Conservation (phyloP, 2,113 vertebrate species). For the Rhinolophus ferrumequinum region DNA sequence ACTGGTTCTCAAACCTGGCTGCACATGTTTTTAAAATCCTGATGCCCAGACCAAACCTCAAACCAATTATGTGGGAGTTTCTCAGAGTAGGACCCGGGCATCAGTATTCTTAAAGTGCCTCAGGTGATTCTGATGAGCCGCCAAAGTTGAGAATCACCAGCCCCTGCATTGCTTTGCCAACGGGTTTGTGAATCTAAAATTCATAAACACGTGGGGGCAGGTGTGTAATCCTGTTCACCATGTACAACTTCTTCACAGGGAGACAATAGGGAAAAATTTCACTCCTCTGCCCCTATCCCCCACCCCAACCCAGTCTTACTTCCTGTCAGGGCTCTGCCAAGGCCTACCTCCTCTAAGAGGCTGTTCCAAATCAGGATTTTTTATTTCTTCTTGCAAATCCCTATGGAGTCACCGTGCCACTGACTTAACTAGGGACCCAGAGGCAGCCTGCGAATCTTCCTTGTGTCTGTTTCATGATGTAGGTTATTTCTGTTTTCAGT, state of each 20-base stretch:
- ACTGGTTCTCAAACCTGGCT: neutral
- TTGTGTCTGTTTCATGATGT: fast-evolving
- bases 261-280: neutral
- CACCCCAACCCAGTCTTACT: neutral
- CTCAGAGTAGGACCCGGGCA: neutral
- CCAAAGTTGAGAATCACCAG: neutral
- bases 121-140: neutral
- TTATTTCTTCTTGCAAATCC: neutral
- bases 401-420: neutral
- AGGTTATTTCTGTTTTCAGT: neutral
- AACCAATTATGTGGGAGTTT: neutral
- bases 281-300: neutral
- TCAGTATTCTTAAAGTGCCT: neutral
- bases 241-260: neutral
- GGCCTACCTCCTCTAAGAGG: neutral
- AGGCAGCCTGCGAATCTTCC: neutral
- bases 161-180: neutral
- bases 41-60: neutral
- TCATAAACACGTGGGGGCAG: neutral
- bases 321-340: neutral
- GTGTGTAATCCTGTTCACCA: neutral
- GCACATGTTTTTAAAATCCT: neutral
- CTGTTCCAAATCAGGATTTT: neutral
- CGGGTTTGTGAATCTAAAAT: neutral
- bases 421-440: no score